These are phyloP conservation scores for Bombus superbus DNA, from an alignment of 1,140 invertebrate species.

Conservation along the genomic window DNA sequence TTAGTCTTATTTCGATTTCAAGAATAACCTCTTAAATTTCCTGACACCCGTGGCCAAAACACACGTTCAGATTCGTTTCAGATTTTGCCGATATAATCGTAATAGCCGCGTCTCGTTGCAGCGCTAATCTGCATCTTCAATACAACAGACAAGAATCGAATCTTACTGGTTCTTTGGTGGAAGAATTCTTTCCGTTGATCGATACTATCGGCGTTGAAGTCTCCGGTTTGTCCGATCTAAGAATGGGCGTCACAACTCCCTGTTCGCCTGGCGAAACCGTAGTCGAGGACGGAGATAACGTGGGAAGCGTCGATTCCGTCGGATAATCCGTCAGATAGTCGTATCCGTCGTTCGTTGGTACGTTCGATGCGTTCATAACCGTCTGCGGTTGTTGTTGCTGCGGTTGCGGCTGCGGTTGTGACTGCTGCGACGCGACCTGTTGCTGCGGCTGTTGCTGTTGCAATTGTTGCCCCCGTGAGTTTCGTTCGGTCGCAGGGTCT, in stretches of 20 bases:
- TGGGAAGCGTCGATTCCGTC: conserved; percentile 39
- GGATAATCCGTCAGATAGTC: conserved; percentile 51
- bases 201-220: conserved; percentile 17
- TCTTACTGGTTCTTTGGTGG: conserved; percentile 17
- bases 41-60: too few relatives aligned
- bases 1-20: too few relatives aligned
- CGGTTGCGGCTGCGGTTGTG: conserved; percentile 1
- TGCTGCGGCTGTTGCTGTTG: conserved; percentile 10
- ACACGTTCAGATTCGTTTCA: too few relatives aligned
- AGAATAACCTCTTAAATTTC: too few relatives aligned
- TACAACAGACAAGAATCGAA: neutral
- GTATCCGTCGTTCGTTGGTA: conserved; percentile 25
- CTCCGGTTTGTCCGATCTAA: neutral
- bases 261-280: neutral
- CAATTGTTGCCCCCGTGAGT: neutral
- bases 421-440: neutral
- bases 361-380: conserved; percentile 1
- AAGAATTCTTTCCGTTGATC: conserved; percentile 57
- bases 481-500: neutral
- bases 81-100: too few relatives aligned
- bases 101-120: neutral
- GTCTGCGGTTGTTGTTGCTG: neutral
- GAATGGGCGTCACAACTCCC: neutral
- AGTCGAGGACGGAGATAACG: neutral
- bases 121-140: neutral